Conservation (phyloP, 2,113 vertebrate species). For the Ceyx melanurus region DNA sequence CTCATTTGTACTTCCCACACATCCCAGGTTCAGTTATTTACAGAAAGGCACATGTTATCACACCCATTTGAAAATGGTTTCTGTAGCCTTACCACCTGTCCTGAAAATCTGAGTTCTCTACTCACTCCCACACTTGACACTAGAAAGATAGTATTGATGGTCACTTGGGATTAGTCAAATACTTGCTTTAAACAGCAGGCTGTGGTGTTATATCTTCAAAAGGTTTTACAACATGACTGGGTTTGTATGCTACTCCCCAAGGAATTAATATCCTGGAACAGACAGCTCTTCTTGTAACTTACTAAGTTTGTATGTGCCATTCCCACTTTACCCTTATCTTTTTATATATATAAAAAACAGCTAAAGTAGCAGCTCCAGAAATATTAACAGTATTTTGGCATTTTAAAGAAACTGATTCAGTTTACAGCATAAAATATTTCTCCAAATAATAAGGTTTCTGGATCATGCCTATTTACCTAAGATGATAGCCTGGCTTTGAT, state of each 20-base stretch:
- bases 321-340: neutral
- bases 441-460: neutral
- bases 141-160: neutral
- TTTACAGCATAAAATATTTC: neutral
- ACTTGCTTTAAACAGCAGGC: neutral
- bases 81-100: neutral
- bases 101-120: neutral
- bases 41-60: rapidly evolving
- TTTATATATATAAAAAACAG: neutral
- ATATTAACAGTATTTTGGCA: neutral
- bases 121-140: neutral
- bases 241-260: neutral
- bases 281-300: neutral
- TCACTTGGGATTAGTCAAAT: neutral
- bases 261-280: neutral
- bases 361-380: neutral
- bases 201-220: neutral
- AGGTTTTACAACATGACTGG: neutral
- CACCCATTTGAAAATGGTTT: neutral
- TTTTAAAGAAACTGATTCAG: neutral
- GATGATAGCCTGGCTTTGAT: neutral
- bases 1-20: neutral
- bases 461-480: neutral
- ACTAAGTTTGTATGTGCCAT: neutral
- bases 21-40: neutral